phyloP scores from a whole-genome alignment of 1,140 invertebrate genomes.

The Bombus turneri region DNA sequence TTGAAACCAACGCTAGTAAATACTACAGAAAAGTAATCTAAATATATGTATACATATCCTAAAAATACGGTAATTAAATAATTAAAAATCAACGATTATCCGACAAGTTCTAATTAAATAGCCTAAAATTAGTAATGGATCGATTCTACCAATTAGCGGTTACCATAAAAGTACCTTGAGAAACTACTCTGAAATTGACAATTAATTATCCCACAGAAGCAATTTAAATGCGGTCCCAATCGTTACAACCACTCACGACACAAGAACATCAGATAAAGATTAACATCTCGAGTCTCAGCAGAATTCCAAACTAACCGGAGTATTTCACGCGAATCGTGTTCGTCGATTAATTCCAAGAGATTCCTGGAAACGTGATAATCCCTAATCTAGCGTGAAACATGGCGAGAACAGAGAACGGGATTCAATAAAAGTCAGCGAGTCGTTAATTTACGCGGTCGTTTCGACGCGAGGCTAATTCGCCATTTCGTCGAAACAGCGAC shows the following conservation, averaged over 20 bases:
- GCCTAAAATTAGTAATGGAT: neutral
- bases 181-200: neutral
- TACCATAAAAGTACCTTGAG: neutral
- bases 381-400: neutral
- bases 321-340: neutral
- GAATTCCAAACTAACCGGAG: neutral
- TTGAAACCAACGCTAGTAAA: no score
- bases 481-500: conserved; percentile 6
- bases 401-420: conserved; percentile 23
- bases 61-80: no score
- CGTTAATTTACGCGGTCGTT: conserved; percentile 51
- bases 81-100: no score
- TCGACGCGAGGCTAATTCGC: conserved; percentile 32
- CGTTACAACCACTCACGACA: neutral
- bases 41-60: no score
- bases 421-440: conserved; percentile 50
- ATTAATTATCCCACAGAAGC: neutral
- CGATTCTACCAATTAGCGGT: neutral
- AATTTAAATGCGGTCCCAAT: neutral
- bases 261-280: neutral
- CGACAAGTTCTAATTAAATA: neutral
- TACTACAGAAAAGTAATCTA: no score
- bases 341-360: neutral
- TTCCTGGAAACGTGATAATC: neutral
- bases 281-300: neutral